These are phyloP conservation scores for Ophiothrix spiculata DNA, from an alignment of 35 echinoderm and acorn worm genomes.

Conservation along the genomic window DNA sequence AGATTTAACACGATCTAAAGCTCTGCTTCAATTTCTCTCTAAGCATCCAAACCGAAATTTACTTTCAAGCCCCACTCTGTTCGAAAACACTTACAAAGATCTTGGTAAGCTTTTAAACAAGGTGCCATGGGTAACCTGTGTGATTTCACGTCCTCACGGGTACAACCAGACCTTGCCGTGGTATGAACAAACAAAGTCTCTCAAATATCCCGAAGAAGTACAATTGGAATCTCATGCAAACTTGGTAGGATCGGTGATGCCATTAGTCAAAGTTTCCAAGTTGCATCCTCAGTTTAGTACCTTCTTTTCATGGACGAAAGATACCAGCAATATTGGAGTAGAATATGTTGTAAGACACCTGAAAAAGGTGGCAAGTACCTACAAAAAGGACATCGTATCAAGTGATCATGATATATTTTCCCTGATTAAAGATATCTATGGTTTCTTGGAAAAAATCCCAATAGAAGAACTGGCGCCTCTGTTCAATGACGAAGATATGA, in stretches of 20 bases:
- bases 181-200: not conserved
- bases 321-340: not conserved
- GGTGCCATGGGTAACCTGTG: slow-evolving; percentile 14
- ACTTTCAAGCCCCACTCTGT: not conserved
- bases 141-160: not conserved
- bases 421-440: slow-evolving; percentile 1
- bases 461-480: slow-evolving; percentile 20
- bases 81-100: not conserved
- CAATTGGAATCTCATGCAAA: not conserved
- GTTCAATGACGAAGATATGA: not conserved
- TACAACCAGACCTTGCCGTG: not conserved
- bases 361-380: not conserved
- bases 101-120: slow-evolving; percentile 17
- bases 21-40: slow-evolving; percentile 4
- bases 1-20: not conserved
- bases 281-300: not conserved
- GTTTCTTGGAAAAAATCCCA: not conserved
- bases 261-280: not conserved
- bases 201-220: slow-evolving; percentile 14
- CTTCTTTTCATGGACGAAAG: slow-evolving; percentile 3
- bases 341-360: not conserved
- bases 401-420: not conserved
- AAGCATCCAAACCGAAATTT: not conserved
- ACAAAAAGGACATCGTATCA: not conserved
- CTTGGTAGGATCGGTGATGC: not conserved